Conservation (phyloP, 2,888 invertebrate genomes). For the Synergus gifuensis region DNA sequence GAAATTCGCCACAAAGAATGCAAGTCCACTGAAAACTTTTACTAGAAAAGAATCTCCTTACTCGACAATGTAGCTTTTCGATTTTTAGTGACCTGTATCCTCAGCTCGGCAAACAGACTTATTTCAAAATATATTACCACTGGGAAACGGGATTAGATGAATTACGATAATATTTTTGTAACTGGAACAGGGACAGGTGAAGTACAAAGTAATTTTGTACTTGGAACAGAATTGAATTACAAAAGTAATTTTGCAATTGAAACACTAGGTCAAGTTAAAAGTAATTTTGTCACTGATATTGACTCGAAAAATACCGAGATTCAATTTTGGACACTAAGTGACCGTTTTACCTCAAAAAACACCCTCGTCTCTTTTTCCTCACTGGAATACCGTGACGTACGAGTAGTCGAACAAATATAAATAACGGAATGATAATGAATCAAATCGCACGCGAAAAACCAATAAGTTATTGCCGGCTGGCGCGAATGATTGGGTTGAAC, state of each 20-base stretch:
- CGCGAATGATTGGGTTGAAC: conserved; percentile 73
- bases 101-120: not conserved
- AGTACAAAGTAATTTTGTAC: too few species aligned
- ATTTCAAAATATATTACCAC: not conserved
- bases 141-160: too few species aligned
- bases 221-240: too few species aligned
- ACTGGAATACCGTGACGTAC: conserved; percentile 58
- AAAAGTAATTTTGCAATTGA: too few species aligned
- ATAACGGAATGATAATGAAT: conserved; percentile 76
- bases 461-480: conserved; percentile 74
- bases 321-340: not conserved
- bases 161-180: too few species aligned
- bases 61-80: not conserved
- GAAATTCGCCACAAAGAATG: conserved; percentile 43
- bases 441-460: conserved; percentile 76
- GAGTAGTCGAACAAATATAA: conserved; percentile 71
- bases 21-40: conserved; percentile 45
- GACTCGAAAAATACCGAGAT: not conserved
- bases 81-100: conserved; percentile 26
- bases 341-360: not conserved
- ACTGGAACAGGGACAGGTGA: too few species aligned
- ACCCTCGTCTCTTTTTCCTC: conserved; percentile 47
- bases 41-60: not conserved
- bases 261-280: too few species aligned
- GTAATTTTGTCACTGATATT: too few species aligned